Conservation (phyloP, 2,888 invertebrate species). For the Drosophila neonasuta region DNA sequence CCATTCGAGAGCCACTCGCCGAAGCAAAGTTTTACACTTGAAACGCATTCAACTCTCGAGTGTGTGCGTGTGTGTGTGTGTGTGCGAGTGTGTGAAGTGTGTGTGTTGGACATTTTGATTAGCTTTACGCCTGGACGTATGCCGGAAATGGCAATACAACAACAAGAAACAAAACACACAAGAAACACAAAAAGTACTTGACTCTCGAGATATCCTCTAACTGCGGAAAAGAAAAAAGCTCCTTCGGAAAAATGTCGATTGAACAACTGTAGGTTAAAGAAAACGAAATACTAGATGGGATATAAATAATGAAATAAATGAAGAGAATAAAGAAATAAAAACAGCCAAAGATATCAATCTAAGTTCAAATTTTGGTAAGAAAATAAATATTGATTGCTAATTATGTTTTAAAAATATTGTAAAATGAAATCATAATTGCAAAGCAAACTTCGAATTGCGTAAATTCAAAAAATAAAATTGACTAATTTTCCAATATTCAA, state of each 20-base stretch:
- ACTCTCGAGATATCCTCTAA: slow-evolving; percentile 45
- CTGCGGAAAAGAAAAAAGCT: background rate
- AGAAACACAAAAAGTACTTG: slow-evolving; percentile 30
- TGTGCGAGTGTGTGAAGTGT: slow-evolving; percentile 35
- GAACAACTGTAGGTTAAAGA: background rate
- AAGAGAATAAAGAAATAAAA: background rate
- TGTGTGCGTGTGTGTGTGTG: slow-evolving; percentile 31
- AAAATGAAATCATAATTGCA: no score
- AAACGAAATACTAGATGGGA: background rate
- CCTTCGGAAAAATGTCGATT: background rate
- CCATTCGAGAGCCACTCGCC: slow-evolving; percentile 26
- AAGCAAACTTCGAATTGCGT: no score
- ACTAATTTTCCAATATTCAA: no score
- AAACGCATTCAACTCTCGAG: slow-evolving; percentile 50
- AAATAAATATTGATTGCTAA: no score
- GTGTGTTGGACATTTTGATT: slow-evolving; percentile 73
- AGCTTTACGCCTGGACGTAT: slow-evolving; percentile 66
- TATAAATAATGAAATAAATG: background rate
- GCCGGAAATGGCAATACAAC: slow-evolving; percentile 61
- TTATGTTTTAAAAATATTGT: no score
- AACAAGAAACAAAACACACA: slow-evolving; percentile 24
- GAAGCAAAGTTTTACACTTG: slow-evolving; percentile 63
- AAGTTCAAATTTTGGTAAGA: no score
- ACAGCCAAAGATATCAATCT: no score
- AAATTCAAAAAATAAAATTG: no score